A percentile compares a stretch with the other conserved stretches of the same genome.
phyloP scores from a whole-genome alignment of 2,113 vertebrate species.

The Bathybates hornii region DNA sequence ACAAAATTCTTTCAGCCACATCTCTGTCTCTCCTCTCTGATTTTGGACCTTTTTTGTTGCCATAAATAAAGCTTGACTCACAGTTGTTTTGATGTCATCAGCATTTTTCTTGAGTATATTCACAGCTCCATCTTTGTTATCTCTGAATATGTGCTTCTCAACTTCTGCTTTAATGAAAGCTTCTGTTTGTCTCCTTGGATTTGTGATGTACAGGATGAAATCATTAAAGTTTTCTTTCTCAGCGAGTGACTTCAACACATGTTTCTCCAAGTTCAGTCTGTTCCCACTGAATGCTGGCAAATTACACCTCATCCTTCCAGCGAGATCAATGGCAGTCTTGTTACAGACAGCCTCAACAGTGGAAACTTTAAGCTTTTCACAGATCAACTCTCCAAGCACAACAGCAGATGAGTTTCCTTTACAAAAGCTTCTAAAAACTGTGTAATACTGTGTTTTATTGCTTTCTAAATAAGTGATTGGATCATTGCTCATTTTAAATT shows the following conservation, averaged over 20 bases:
- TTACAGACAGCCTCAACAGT: background rate
- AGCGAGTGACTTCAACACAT: fast-evolving
- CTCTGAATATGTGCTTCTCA: too few relatives aligned
- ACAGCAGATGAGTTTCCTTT: conserved; percentile 59
- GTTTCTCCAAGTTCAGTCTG: fast-evolving
- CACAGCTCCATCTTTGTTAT: fast-evolving
- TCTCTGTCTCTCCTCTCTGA: fast-evolving
- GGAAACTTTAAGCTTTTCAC: conserved; percentile 48
- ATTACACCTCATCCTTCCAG: fast-evolving
- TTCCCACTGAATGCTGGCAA: fast-evolving
- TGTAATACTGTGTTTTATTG: conserved; percentile 65
- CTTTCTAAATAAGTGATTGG: conserved; percentile 30
- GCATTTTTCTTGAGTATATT: fast-evolving
- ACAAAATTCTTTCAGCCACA: fast-evolving
- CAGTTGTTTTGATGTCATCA: fast-evolving
- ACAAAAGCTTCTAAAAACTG: conserved; percentile 52
- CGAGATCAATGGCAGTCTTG: fast-evolving
- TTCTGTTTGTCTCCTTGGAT: fast-evolving
- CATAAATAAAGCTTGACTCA: fast-evolving
- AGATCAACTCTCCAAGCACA: conserved; percentile 62
- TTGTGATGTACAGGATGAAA: fast-evolving
- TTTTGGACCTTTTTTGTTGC: fast-evolving
- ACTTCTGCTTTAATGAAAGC: fast-evolving
- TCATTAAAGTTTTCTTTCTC: fast-evolving
- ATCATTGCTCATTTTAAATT: fast-evolving